phyloP scores from a whole-genome alignment of 2,113 vertebrate genomes.

The Megaptera novaeangliae region DNA sequence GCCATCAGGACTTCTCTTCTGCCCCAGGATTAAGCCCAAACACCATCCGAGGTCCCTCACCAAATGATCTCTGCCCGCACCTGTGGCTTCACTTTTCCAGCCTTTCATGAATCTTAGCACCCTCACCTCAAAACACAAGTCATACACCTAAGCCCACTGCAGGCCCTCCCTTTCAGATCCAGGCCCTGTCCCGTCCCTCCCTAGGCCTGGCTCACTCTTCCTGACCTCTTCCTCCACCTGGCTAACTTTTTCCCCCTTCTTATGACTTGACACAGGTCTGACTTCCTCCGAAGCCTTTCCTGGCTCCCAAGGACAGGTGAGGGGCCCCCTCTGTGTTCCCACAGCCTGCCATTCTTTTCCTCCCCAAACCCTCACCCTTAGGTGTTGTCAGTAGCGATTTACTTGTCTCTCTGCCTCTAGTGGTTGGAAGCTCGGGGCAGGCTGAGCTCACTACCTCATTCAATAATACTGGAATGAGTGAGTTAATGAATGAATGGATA shows the following conservation, averaged over 20 bases:
- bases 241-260: background rate
- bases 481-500: background rate
- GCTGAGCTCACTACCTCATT: background rate
- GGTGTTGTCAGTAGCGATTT: background rate
- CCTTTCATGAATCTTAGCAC: background rate
- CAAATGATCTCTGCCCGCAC: background rate
- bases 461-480: background rate
- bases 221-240: background rate
- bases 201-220: background rate
- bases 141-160: background rate
- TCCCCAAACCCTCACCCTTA: background rate
- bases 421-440: background rate
- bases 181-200: fast-evolving
- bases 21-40: background rate
- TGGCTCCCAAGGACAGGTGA: background rate
- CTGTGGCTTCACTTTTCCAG: background rate
- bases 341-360: fast-evolving
- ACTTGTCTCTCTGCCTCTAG: background rate
- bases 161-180: background rate
- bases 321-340: background rate
- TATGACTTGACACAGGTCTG: background rate
- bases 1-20: background rate
- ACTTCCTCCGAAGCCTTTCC: background rate
- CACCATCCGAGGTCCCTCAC: background rate
- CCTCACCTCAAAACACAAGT: no score